Base-by-base conservation (phyloP, 1,140 invertebrate genomes). In the Anastatus disparis region DNA sequence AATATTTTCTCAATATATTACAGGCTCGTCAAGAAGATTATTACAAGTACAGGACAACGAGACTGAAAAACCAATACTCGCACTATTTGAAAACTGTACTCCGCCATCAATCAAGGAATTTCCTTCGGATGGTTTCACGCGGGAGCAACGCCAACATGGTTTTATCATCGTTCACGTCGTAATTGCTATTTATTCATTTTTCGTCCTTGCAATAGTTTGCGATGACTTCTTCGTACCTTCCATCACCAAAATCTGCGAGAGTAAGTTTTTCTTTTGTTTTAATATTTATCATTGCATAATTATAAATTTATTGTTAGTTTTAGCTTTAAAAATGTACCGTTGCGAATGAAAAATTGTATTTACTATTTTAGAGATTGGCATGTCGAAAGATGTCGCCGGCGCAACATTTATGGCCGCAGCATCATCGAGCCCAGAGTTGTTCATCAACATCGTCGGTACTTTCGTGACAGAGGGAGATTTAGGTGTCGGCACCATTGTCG, bases 381-480 rank as follows among this genome's bases (percentile, higher is more conserved):
- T 88, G 78, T 87, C 85, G 71, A 89, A 87, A 81, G 89, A 91
- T 76, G 88, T 91, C 31, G 89, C 90, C 2, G 89, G 89, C 2
- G 90, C 89, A 17, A 91, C 90, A 26, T 87, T 91, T 64, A 90
- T 91, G 90, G 89, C 90, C 3, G 89, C 88, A 12, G 89, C 89
- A 17, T 89, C 90, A 63, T 91, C 90, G 4, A 90, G 89, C 8
- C 91, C 91, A 2, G 88, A 89, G 77, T 75, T 89, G 44, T 89
- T 89, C 75, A 85, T 88, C 65, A 88, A 89, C 71, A 77, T 85
- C 22, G 80, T 87, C 29, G 88, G 88, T 17, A 89, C 88, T 20
- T 90, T 90, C 67, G 80, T 89, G 35, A 89, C 89, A 2, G 86
- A 89, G 78, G 88, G 88, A 13, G 89, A 90, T 74, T 82, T 90